Evolutionary conservation across 2,888 invertebrate species (phyloP).

Genomic region (Morpho achilles): DNA sequence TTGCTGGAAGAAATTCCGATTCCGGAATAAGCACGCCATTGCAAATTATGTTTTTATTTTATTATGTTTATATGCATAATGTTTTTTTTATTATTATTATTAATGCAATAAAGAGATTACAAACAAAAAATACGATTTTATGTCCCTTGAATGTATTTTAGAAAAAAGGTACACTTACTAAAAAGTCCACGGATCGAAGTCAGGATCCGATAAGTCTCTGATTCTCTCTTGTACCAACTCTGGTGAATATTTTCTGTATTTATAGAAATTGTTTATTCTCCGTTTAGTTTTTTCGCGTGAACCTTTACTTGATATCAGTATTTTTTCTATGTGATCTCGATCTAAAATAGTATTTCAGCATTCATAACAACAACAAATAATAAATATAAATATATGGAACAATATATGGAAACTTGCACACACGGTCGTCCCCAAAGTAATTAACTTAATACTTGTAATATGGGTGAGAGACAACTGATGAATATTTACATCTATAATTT

Average conservation of each 20-base stretch:
- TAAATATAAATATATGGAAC: background rate
- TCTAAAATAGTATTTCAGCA: conserved; percentile 36
- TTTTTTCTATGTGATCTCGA: conserved; percentile 44
- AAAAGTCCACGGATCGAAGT: conserved; percentile 47
- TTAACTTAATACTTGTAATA: too few species aligned
- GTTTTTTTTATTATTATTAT: too few species aligned
- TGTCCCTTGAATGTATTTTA: too few species aligned
- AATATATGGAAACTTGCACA: background rate
- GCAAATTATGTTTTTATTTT: too few species aligned
- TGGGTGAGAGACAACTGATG: too few species aligned
- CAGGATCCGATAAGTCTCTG: conserved; percentile 36
- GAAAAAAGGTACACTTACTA: conserved; percentile 43
- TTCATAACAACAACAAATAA: background rate
- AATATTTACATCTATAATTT: too few species aligned
- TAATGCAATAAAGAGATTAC: too few species aligned
- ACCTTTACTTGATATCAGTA: conserved; percentile 53
- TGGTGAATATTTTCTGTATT: conserved; percentile 47
- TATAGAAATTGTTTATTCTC: conserved; percentile 55
- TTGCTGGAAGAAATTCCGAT: too few species aligned
- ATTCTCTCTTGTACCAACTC: conserved; percentile 53
- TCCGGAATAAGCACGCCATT: too few species aligned
- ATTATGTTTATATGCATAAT: too few species aligned
- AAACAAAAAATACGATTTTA: too few species aligned
- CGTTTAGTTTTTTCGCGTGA: conserved; percentile 58
- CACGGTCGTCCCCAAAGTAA: background rate